These are phyloP conservation scores for Drosophila pectinifera DNA, from an alignment of 1,140 invertebrate species.

Conservation along the genomic window DNA sequence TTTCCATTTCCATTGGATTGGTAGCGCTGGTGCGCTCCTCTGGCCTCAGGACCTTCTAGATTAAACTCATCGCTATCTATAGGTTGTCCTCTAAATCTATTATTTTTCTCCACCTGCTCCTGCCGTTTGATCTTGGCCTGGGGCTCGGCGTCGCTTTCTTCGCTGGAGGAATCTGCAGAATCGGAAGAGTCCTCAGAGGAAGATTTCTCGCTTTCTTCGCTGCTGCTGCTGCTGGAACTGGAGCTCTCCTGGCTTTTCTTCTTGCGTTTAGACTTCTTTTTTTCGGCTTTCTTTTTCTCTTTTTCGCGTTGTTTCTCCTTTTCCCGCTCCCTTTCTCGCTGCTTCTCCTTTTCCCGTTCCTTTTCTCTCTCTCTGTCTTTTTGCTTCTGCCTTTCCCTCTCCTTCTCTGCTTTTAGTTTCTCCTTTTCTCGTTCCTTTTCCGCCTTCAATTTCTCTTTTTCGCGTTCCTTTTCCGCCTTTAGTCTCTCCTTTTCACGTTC, in stretches of 20 bases:
- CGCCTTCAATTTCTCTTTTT: conserved; percentile 20
- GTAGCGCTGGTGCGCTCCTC: conserved; percentile 1
- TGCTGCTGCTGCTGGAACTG: conserved; percentile 53
- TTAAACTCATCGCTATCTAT: conserved; percentile 62
- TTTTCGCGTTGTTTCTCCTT: conserved; percentile 6
- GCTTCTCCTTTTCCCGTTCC: conserved; percentile 24
- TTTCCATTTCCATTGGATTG: conserved; percentile 52
- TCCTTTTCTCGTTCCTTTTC: conserved; percentile 25
- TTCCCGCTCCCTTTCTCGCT: background rate
- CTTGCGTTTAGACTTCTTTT: conserved; percentile 57
- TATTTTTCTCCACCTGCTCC: conserved; percentile 27
- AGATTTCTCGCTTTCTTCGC: conserved; percentile 31
- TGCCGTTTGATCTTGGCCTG: conserved; percentile 49
- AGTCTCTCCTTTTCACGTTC: conserved; percentile 19
- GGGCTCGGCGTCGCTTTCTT: conserved; percentile 42
- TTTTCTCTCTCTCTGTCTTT: conserved; percentile 9
- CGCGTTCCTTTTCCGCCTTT: conserved; percentile 24
- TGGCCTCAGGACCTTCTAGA: conserved; percentile 39
- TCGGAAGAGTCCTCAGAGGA: conserved; percentile 14
- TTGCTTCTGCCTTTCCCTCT: conserved; percentile 30
- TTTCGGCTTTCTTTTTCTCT: conserved; percentile 12
- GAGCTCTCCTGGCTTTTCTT: conserved; percentile 50
- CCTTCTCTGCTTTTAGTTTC: conserved; percentile 20
- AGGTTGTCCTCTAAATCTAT: conserved; percentile 24
- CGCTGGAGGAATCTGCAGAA: conserved; percentile 38